These are phyloP conservation scores for Hoplodrina ambigua DNA, from an alignment of 2,888 invertebrate genomes.

Conservation along the genomic window DNA sequence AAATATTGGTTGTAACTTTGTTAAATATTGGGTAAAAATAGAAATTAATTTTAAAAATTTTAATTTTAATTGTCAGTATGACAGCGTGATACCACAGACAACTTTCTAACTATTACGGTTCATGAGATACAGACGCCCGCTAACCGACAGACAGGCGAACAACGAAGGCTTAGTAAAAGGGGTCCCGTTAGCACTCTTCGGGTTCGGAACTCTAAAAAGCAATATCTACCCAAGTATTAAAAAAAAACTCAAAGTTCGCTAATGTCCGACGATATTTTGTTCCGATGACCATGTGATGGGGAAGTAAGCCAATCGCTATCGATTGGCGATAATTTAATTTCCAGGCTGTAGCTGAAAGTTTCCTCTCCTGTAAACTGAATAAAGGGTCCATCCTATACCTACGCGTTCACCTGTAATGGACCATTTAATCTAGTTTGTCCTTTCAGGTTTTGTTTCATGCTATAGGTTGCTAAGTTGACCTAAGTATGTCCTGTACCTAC, in stretches of 20 bases:
- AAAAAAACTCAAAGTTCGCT: not conserved
- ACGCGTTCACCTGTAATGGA: not conserved
- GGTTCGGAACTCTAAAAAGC: not conserved
- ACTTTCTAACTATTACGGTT: too few species aligned
- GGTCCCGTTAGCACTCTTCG: too few species aligned
- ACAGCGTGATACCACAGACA: too few species aligned
- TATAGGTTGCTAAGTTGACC: too few species aligned
- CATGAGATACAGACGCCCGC: too few species aligned
- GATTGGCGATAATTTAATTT: constrained; percentile 29
- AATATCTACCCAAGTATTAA: not conserved
- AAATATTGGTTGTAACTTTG: too few species aligned
- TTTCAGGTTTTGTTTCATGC: not conserved
- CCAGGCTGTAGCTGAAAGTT: constrained; percentile 6
- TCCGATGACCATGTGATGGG: not conserved
- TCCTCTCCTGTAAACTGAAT: constrained; percentile 1
- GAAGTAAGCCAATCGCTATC: constrained; percentile 1
- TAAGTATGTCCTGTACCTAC: not conserved
- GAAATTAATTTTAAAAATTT: too few species aligned
- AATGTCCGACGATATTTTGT: not conserved
- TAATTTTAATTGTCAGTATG: too few species aligned
- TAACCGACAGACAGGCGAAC: too few species aligned
- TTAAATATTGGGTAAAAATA: too few species aligned
- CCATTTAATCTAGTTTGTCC: constrained; percentile 9
- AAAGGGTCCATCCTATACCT: not conserved
- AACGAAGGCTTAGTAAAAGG: too few species aligned